Evolutionary conservation across 1,140 invertebrate species (phyloP).

Genomic region (Drosophila persimilis): DNA sequence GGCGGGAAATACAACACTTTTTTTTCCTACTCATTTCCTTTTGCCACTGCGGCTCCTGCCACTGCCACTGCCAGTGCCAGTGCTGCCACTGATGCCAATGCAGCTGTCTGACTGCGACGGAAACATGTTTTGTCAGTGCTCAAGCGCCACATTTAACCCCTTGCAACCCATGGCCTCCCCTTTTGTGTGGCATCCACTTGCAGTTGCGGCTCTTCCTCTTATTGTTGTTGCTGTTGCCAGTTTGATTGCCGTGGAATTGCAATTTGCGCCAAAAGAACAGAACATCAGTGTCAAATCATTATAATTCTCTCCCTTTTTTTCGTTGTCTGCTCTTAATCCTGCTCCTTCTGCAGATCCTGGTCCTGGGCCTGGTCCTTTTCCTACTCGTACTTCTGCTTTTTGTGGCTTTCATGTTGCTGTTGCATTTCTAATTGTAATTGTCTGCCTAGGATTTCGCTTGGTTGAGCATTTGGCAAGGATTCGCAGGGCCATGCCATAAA

Average conservation of each 20-base stretch:
- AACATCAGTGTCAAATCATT: conserved; percentile 81
- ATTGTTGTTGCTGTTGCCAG: conserved; percentile 42
- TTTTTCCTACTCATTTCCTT: conserved; percentile 71
- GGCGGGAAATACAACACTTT: conserved; percentile 59
- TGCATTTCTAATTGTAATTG: conserved; percentile 52
- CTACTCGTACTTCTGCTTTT: conserved; percentile 7
- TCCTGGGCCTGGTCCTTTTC: not conserved
- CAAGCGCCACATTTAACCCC: conserved; percentile 76
- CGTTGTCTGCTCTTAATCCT: conserved; percentile 19
- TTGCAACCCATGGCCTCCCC: conserved; percentile 21
- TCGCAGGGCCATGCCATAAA: conserved; percentile 6
- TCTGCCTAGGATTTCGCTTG: conserved; percentile 34
- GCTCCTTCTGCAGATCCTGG: conserved; percentile 1
- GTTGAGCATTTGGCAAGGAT: conserved; percentile 33
- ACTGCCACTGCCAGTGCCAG: conserved; percentile 10
- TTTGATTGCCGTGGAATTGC: conserved; percentile 80
- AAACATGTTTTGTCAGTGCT: conserved; percentile 79
- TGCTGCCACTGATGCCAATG: conserved; percentile 22
- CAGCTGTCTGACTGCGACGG: conserved; percentile 37
- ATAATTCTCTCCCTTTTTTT: conserved; percentile 60
- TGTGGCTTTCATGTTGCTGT: conserved; percentile 41
- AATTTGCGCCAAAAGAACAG: conserved; percentile 78
- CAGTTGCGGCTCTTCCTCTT: conserved; percentile 38
- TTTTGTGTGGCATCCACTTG: conserved; percentile 18
- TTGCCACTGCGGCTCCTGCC: conserved; percentile 24